Base-by-base conservation (phyloP, 1,140 invertebrate genomes). In the Magallana ariakensis region DNA sequence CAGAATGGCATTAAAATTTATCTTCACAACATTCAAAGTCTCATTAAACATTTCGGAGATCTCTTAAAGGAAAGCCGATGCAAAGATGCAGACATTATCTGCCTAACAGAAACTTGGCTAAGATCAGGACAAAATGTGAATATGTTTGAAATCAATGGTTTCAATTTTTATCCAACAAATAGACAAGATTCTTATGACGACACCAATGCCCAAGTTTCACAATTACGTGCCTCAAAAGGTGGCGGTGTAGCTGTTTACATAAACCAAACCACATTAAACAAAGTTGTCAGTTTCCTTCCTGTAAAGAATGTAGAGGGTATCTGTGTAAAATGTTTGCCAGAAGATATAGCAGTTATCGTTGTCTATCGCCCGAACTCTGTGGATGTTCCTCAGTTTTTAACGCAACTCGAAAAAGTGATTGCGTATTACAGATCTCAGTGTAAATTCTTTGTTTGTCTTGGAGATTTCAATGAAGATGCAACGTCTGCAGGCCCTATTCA, bases 391-490 rank as follows among this genome's bases (percentile, higher is more conserved):
- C 26, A 33, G 9, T 82, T 82, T 55, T 10, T 82, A 46, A 13
- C 22, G 9, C 26, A 19, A 15, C 46, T 82, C 15, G 15, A 46
- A n/a, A 55, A 54, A 26, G 13, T 82, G 13, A 54, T 82, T 46
- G 15, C 11, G 53, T n/a, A 13, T 11, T 82, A 26, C 19, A 82
- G 53, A 13, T 15, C 3, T 8, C 9, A 53, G 3, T 15, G 11
- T 82, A 33, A 54, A 53, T 11, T 10, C 1, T 11, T 46, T n/a
- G 84, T 84, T 19, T 53, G 83, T 70, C 13, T 53, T 10, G 86
- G 86, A 16, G 86, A 87, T 75, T 87, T 87, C n/a, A 87, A 87
- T 26, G 33, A 87, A 83, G 58, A 87, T 82, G 58, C 81, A 16
- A 16, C 15, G 4, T 58, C 56, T 9, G 57, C 13, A 53, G 19